A percentile compares a stretch with the other conserved stretches of the same genome.
These are phyloP conservation scores for Amphilophus citrinellus DNA, from an alignment of 2,113 vertebrate genomes.

Conservation along the genomic window DNA sequence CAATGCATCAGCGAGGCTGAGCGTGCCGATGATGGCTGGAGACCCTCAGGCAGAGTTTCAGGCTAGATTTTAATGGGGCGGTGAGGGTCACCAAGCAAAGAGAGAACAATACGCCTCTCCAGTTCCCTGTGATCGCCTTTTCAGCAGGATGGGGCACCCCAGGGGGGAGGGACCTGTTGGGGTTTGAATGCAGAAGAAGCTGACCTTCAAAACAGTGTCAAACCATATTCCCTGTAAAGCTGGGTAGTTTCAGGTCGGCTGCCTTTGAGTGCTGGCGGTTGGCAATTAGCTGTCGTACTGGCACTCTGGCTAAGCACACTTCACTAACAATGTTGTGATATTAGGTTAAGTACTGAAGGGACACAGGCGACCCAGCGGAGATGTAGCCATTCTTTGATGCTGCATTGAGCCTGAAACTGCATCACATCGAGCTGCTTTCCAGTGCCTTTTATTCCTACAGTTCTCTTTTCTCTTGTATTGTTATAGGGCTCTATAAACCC, in stretches of 20 bases:
- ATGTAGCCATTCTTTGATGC: slow-evolving; percentile 26
- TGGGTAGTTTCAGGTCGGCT: slow-evolving; percentile 30
- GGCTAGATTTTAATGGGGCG: slow-evolving; percentile 82
- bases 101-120: slow-evolving; percentile 65
- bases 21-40: slow-evolving; percentile 64
- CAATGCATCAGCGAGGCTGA: slow-evolving; percentile 23
- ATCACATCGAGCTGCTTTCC: slow-evolving; percentile 12
- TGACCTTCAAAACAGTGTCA: slow-evolving; percentile 72
- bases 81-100: slow-evolving; percentile 67
- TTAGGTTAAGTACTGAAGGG: slow-evolving; percentile 45
- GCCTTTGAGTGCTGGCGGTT: slow-evolving; percentile 32
- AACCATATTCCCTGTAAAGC: slow-evolving; percentile 44
- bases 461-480: not conserved
- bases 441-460: not conserved
- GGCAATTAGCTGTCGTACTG: slow-evolving; percentile 36
- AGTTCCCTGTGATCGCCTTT: slow-evolving; percentile 58
- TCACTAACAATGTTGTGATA: slow-evolving; percentile 38
- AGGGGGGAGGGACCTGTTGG: slow-evolving; percentile 28
- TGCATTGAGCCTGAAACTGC: slow-evolving; percentile 5
- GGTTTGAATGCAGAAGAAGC: slow-evolving; percentile 50
- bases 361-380: not conserved
- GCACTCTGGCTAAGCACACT: not conserved
- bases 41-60: slow-evolving; percentile 77
- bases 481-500: not conserved
- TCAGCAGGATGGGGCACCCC: slow-evolving; percentile 30